A percentile compares a stretch with the other conserved stretches of the same genome.
These are phyloP conservation scores for Mythimna ferrago DNA, from an alignment of 2,888 invertebrate genomes.

Conservation along the genomic window DNA sequence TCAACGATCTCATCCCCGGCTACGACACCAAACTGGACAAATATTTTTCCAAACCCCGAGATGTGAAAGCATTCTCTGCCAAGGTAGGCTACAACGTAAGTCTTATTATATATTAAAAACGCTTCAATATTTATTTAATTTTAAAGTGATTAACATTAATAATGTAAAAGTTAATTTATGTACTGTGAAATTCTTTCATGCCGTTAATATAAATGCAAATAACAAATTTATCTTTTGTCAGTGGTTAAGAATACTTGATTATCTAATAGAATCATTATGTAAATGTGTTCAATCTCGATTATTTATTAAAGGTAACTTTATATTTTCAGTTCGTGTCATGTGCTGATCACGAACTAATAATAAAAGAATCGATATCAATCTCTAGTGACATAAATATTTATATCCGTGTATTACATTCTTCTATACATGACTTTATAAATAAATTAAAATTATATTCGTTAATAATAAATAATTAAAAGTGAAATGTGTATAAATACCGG, in stretches of 20 bases:
- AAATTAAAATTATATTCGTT: conserved; percentile 11
- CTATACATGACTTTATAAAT: conserved; percentile 15
- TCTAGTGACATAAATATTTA: conserved; percentile 35
- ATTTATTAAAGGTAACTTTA: conserved; percentile 24
- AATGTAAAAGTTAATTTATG: conserved; percentile 57
- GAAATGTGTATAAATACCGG: conserved; percentile 16
- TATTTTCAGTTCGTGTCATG: conserved; percentile 39
- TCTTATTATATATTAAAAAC: conserved; percentile 27
- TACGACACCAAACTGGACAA: conserved; percentile 86
- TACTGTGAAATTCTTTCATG: conserved; percentile 59
- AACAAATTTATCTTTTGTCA: conserved; percentile 40
- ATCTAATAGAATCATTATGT: conserved; percentile 55
- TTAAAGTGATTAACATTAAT: conserved; percentile 28
- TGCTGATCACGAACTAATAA: conserved; percentile 44
- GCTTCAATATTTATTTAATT: neutral
- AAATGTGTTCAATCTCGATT: conserved; percentile 35
- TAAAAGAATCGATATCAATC: conserved; percentile 49
- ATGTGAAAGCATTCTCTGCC: conserved; percentile 78
- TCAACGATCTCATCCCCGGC: conserved; percentile 72
- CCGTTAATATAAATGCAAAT: conserved; percentile 52
- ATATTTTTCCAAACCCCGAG: conserved; percentile 84
- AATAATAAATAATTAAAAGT: conserved; percentile 4
- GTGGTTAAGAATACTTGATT: conserved; percentile 45
- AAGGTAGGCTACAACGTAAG: conserved; percentile 84
- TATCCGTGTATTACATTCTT: conserved; percentile 29